Evolutionary conservation across 1,140 invertebrate species (phyloP).

Genomic region (Himalopsyche phryganea): DNA sequence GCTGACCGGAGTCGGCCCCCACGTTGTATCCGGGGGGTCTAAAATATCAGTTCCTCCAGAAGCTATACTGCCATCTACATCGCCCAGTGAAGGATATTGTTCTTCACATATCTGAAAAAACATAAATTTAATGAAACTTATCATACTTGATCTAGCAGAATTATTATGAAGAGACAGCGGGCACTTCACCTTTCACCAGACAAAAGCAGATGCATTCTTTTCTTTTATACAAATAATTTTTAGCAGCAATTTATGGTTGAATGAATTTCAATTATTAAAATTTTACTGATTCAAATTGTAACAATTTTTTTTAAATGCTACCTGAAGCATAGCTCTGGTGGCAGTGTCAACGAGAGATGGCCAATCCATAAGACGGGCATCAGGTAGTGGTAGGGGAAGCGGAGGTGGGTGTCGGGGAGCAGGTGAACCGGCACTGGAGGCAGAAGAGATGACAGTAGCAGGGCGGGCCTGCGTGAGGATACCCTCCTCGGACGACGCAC

Average conservation of each 20-base stretch:
- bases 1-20: conserved; percentile 5
- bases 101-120: conserved; percentile 30
- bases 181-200: no score
- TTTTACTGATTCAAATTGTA: no score
- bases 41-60: conserved; percentile 23
- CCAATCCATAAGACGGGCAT: conserved; percentile 68
- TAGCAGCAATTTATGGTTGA: no score
- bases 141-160: no score
- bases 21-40: conserved; percentile 3
- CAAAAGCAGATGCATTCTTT: no score
- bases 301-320: no score
- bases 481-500: conserved; percentile 53
- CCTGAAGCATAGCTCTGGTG: conserved; percentile 66
- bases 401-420: conserved; percentile 58
- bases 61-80: conserved; percentile 27
- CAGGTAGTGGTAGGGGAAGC: conserved; percentile 55
- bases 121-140: neutral
- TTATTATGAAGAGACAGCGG: no score
- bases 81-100: conserved; percentile 31
- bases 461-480: conserved; percentile 70
- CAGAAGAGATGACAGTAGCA: conserved; percentile 60
- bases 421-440: conserved; percentile 30
- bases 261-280: no score
- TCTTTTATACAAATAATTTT: no score
- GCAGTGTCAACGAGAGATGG: conserved; percentile 73